Percentiles rank a stretch among this genome's conserved stretches.
Conservation (phyloP, 2,888 invertebrate genomes). For the Spatulosminthurus flaviceps region DNA sequence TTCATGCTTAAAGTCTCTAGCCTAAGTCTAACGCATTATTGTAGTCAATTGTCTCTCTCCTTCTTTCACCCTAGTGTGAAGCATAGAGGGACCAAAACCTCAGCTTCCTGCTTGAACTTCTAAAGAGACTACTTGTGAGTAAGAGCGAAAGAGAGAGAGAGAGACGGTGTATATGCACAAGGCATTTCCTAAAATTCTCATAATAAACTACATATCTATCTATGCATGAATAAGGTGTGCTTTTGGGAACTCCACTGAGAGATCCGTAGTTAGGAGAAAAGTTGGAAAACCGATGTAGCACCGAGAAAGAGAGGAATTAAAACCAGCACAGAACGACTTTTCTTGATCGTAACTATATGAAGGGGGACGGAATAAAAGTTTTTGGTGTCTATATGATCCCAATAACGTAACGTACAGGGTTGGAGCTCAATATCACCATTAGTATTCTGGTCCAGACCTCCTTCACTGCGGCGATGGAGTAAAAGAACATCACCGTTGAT, state of each 20-base stretch:
- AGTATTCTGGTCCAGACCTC: slow-evolving; percentile 53
- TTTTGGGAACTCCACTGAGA: slow-evolving; percentile 8
- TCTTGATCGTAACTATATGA: background rate
- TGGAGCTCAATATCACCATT: slow-evolving; percentile 48
- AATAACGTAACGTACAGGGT: slow-evolving; percentile 35
- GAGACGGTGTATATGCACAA: no score
- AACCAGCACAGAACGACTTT: slow-evolving; percentile 25
- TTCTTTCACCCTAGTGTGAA: background rate
- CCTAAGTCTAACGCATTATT: slow-evolving; percentile 9
- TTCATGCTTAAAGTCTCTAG: slow-evolving; percentile 14
- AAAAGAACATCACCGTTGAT: slow-evolving; percentile 57
- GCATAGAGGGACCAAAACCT: background rate
- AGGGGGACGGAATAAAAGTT: slow-evolving; percentile 39
- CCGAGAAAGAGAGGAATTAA: slow-evolving; percentile 13
- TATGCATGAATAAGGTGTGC: slow-evolving; percentile 20
- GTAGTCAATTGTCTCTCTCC: slow-evolving; percentile 15
- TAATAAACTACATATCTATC: slow-evolving; percentile 1
- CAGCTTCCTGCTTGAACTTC: slow-evolving; percentile 13
- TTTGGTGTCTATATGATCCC: slow-evolving; percentile 37
- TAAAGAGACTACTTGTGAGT: background rate
- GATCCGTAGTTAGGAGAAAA: slow-evolving; percentile 4
- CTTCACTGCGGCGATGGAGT: slow-evolving; percentile 47
- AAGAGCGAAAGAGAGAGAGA: no score
- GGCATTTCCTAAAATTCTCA: background rate
- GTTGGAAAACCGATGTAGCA: slow-evolving; percentile 14